Base-by-base conservation (phyloP, 2,888 invertebrate genomes). In the Troides helena region DNA sequence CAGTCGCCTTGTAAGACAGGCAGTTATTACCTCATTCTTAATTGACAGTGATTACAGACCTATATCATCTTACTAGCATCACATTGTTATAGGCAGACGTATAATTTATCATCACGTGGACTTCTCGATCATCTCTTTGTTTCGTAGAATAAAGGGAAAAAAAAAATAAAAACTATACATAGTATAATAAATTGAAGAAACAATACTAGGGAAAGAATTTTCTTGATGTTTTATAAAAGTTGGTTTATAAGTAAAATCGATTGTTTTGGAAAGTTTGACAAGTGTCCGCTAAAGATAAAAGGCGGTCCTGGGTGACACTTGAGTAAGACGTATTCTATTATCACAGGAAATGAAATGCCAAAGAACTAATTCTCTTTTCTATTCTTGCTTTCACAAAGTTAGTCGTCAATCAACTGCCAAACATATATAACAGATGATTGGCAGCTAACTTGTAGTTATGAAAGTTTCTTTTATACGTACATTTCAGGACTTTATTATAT, bases 281-380 rank as follows among this genome's bases (percentile, higher is more conserved):
- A 23, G 23, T 57, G 57, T 57, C 23, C 23, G 23, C 12, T 23
- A 58, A 23, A 58, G n/a, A 58, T 25, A 58, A 58, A 58, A 14
- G 23, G 23, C 21, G 50, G 23, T 50, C 14, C 63, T 25, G 46
- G 8, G 17, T 17, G 50, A 53, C 63, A 63, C 18, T 53, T n/a
- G n/a, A 53, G 25, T 50, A 61, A 61, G 57, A 58, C 61, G 18
- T 61, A 58, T 56, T 56, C 56, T 58, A 23, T 58, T 58, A 23
- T 58, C 8, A n/a, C 1, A 6, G 39, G 61, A 61, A 61, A 58
- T 58, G 57, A 58, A 58, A 58, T 58, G 57, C 23, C 57, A 58
- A 23, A 58, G 23, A 58, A 43, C 46, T 43, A 60, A 30, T 36
- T 36, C 36, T 17, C 36, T 60, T 60, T 36, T 60, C 25, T 17